phyloP scores from a whole-genome alignment of 1,140 invertebrate genomes.

The Diorhabda carinulata region DNA sequence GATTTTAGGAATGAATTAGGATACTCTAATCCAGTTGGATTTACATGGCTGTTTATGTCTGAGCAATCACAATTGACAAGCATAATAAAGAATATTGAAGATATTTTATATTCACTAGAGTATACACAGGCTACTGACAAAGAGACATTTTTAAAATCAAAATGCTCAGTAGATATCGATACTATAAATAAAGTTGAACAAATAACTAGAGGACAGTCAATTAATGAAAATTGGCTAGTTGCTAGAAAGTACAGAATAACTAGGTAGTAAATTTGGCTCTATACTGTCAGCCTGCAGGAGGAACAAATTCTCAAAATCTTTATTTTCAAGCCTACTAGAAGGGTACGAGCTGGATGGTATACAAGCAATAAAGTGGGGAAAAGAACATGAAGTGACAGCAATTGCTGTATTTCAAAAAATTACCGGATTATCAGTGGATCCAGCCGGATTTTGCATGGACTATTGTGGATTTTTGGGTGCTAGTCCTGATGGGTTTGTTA shows the following conservation, averaged over 20 bases:
- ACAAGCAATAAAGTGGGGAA: constrained; percentile 20
- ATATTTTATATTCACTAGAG: constrained; percentile 12
- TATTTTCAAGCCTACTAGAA: too few species aligned
- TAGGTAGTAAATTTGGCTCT: constrained; percentile 21
- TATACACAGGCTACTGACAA: constrained; percentile 3
- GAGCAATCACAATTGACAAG: too few species aligned
- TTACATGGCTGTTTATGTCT: too few species aligned
- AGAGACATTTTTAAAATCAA: constrained; percentile 13
- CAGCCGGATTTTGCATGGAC: too few species aligned
- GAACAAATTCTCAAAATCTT: too few species aligned
- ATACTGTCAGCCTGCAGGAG: constrained; percentile 19
- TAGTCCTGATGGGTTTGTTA: too few species aligned
- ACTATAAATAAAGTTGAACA: background rate
- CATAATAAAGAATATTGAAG: too few species aligned
- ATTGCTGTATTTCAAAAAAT: too few species aligned
- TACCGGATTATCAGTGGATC: too few species aligned
- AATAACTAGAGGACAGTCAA: constrained; percentile 17
- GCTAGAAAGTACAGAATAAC: constrained; percentile 20
- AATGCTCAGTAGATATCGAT: constrained; percentile 11
- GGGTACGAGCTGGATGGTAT: too few species aligned
- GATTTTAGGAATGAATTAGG: too few species aligned
- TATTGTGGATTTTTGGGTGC: constrained; percentile 14
- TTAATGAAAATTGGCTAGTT: constrained; percentile 24
- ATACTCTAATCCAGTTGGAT: too few species aligned
- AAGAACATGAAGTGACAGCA: constrained; percentile 10